A percentile compares a stretch with the other conserved stretches of the same genome.
Conservation (phyloP, 2,888 invertebrate genomes). For the Gari tellinella region DNA sequence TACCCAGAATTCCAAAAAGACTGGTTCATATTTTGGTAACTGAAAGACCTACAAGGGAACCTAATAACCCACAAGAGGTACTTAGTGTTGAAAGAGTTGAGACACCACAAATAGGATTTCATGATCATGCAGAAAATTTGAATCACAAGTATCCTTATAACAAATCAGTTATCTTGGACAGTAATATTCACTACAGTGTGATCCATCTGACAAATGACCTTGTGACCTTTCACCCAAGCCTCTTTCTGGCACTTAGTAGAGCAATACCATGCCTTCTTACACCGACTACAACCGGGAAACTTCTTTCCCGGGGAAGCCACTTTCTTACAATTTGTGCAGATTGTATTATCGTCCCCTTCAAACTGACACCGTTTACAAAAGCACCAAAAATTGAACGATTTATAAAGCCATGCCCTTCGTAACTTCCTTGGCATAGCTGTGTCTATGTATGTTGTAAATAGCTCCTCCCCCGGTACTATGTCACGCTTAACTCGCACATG, state of each 20-base stretch:
- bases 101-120: no score
- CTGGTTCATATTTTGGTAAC: no score
- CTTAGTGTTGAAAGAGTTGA: no score
- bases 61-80: no score
- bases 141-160: no score
- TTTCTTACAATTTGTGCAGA: slow-evolving; percentile 74
- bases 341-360: slow-evolving; percentile 74
- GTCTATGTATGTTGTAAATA: slow-evolving; percentile 78
- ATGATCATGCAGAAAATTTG: no score
- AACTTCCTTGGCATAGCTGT: slow-evolving; percentile 74
- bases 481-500: slow-evolving; percentile 71
- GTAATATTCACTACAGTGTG: slow-evolving; percentile 49
- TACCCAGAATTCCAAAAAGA: no score
- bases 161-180: no score
- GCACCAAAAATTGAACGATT: slow-evolving; percentile 81
- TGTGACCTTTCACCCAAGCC: slow-evolving; percentile 77
- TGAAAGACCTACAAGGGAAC: no score
- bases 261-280: slow-evolving; percentile 79
- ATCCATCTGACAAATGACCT: slow-evolving; percentile 67
- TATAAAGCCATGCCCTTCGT: slow-evolving; percentile 78
- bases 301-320: slow-evolving; percentile 64
- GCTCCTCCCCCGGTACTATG: slow-evolving; percentile 75
- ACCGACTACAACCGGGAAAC: slow-evolving; percentile 76
- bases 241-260: slow-evolving; percentile 75
- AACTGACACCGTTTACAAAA: slow-evolving; percentile 75